Evolutionary conservation across 2,888 invertebrate species (phyloP).

Genomic region (Noctua fimbriata): DNA sequence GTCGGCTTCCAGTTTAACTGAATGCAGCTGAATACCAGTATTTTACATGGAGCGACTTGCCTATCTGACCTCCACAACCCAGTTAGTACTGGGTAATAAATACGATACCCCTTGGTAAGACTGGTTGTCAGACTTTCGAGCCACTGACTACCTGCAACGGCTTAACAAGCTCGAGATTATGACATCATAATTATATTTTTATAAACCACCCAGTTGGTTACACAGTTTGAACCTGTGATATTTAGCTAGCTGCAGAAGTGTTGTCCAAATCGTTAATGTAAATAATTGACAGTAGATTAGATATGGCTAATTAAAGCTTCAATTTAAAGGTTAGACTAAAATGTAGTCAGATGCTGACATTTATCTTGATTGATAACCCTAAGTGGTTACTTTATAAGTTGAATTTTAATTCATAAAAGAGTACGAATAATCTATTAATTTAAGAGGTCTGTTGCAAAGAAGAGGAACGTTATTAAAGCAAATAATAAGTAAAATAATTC

Average conservation of each 20-base stretch:
- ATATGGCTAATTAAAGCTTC: slow-evolving; percentile 49
- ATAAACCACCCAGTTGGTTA: background rate
- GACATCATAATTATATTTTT: background rate
- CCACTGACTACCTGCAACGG: too few relatives aligned
- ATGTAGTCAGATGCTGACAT: slow-evolving; percentile 38
- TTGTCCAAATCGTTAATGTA: slow-evolving; percentile 28
- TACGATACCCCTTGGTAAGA: too few relatives aligned
- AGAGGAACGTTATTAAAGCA: too few relatives aligned
- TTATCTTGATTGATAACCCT: slow-evolving; percentile 48
- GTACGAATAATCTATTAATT: background rate
- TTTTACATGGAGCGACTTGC: too few relatives aligned
- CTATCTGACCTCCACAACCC: too few relatives aligned
- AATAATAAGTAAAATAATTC: background rate
- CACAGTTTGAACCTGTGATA: slow-evolving; percentile 2
- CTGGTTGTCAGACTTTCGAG: too few relatives aligned
- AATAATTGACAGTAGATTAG: slow-evolving; percentile 50
- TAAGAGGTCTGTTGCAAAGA: background rate
- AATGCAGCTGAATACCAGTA: too few relatives aligned
- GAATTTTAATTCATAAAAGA: background rate
- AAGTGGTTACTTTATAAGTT: slow-evolving; percentile 12
- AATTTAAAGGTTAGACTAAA: slow-evolving; percentile 44
- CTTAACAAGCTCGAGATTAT: background rate
- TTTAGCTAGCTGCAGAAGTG: slow-evolving; percentile 28
- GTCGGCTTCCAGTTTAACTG: too few relatives aligned
- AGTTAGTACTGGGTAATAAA: too few relatives aligned